Evolutionary conservation across 2,888 invertebrate genomes (phyloP), one percentile per base, ranked within the genome.

Genomic region (Salpingus planirostris): DNA sequence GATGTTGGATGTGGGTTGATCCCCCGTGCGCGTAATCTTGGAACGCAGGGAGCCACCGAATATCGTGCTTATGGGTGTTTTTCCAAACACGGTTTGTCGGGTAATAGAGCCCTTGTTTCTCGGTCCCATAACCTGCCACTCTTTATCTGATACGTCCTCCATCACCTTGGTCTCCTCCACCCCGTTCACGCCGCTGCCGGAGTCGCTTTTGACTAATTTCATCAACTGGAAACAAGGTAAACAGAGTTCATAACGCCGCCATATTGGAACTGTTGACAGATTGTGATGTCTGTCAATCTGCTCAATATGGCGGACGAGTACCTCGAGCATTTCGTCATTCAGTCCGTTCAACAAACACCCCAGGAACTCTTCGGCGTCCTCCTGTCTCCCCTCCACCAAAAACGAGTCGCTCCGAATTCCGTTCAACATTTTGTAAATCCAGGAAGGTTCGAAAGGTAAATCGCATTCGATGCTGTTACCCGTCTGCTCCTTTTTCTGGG

Each of bases 321-420:
- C 85, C 72, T 91, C 89, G 2, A 90, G 73, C 91, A 96, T 93
- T 69, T 97, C 96, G 64, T 96, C 96, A 58, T 95, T 93, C 33
- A 96, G 75, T 13, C 88, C 88, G 66, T 95, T 96, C 13, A 97
- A 73, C 40, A 96, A 72, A 60, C 87, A 90, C 4, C 91, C 87
- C 2, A 96, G 73, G 66, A 96, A 95, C 62, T 97, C 96, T 64
- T 97, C 96, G 0, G 96, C 96, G 66, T 97, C 96, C 60, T 96
- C 95, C 63, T 96, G 96, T 11, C 89, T 72, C 0, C 92, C 95
- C 61, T 90, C 89, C 30, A 87, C 81, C 24, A 79, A 72, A 47
- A 75, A 74, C n/a, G 66, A 65, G 42, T 76, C 76, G n/a, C 72
- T 73, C 49, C 80, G 76, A 21, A 83, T 76, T 24, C 83, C 81